Evolutionary conservation across 2,888 invertebrate species (phyloP), one percentile per base, ranked within the genome.

Genomic region (Drosophila anomalata): DNA sequence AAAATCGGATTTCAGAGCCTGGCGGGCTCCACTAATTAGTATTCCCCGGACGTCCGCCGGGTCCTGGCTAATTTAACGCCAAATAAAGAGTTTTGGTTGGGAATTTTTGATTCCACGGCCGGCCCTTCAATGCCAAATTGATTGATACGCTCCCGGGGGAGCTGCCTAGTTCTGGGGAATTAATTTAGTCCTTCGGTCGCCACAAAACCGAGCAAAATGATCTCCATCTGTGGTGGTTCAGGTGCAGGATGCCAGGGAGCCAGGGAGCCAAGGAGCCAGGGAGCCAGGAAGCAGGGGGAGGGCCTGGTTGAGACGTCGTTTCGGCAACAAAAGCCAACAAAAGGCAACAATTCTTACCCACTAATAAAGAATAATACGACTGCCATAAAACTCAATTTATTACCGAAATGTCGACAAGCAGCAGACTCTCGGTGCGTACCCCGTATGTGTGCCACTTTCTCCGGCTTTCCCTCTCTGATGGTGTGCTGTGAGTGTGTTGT

Each of bases 351-450:
- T 83, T 83, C 87, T 87, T 87, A 74, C 76, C 82, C 82, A 87
- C 83, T 83, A 87, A 83, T 83, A 83, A 83, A 87, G 87, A 83
- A 83, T 83, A 87, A 83, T 83, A 83, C 81, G 83, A 84, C 79
- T 87, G 87, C 83, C 87, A 83, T 83, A 83, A 83, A 83, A 83
- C 87, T 84, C 87, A 87, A 83, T 83, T 83, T 83, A 83, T 83
- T 87, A 87, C 83, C 85, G 68, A 80, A 82, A 87, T 78, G 87
- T 84, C 87, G 82, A 87, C 85, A 87, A 72, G 85, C 87, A 82
- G 83, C 77, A 50, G 51, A 39, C 44, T 22, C 36, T 42, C 20
- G n/a, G 46, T 57, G 68, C 68, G 56, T 73, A 50, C 63, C 57
- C 69, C 68, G 56, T 73, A 50, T 68, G 60, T 69, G 55, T 65